Percentiles rank a stretch among this genome's conserved stretches.
Evolutionary conservation across 2,888 invertebrate species (phyloP).

Genomic region (Cheilosia grossa): DNA sequence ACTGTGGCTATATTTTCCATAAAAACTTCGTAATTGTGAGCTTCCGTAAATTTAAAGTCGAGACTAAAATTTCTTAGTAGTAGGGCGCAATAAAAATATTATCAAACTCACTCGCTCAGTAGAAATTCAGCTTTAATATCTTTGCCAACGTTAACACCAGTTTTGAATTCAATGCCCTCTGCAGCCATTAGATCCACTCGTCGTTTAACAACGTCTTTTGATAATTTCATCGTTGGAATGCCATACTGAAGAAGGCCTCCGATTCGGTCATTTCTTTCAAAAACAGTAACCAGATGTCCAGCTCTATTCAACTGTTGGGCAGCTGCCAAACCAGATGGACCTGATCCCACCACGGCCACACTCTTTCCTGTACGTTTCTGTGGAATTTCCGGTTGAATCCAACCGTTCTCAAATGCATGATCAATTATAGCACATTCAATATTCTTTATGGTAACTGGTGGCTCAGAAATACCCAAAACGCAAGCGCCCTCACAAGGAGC

Average conservation of each 20-base stretch:
- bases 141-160: conserved; percentile 95
- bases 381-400: conserved; percentile 94
- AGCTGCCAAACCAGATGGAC: conserved; percentile 97
- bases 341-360: conserved; percentile 96
- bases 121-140: conserved; percentile 91
- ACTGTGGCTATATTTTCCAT: too few species aligned
- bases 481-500: conserved; percentile 99
- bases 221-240: conserved; percentile 99
- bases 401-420: conserved; percentile 97
- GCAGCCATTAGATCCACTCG: conserved; percentile 92
- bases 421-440: conserved; percentile 99
- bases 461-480: conserved; percentile 97
- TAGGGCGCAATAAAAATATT: neutral
- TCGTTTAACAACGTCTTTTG: conserved; percentile 95
- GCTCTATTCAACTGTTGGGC: conserved; percentile 98
- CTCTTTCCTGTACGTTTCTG: conserved; percentile 89
- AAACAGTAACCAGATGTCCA: conserved; percentile 98
- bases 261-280: conserved; percentile 97
- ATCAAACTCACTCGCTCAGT: conserved; percentile 85
- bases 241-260: conserved; percentile 99
- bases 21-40: too few species aligned
- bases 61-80: too few species aligned
- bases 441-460: conserved; percentile 99
- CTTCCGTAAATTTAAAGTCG: too few species aligned
- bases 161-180: conserved; percentile 96